Conservation (phyloP, 2,888 invertebrate genomes). For the Pelosia muscerda region DNA sequence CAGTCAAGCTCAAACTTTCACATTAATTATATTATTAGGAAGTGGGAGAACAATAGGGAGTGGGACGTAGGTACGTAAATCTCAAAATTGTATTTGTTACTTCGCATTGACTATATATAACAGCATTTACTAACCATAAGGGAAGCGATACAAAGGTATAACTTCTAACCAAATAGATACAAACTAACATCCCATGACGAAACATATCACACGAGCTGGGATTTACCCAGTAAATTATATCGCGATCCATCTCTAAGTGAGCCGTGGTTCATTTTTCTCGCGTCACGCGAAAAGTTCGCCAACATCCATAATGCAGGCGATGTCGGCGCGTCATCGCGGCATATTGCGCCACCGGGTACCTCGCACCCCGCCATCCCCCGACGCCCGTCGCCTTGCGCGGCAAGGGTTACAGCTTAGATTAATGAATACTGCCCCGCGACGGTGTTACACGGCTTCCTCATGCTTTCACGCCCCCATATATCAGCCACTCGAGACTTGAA, state of each 20-base stretch:
- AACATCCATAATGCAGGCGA: constrained; percentile 84
- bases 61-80: too few relatives aligned
- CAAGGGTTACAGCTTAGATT: constrained; percentile 77
- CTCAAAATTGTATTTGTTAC: neutral
- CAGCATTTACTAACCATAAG: neutral
- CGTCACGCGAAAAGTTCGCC: constrained; percentile 80
- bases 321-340: constrained; percentile 85
- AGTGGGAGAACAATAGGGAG: too few relatives aligned
- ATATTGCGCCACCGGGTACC: constrained; percentile 67
- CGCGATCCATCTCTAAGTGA: constrained; percentile 73
- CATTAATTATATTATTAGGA: too few relatives aligned
- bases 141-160: neutral
- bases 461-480: constrained; percentile 52
- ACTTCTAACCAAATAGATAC: constrained; percentile 11
- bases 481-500: constrained; percentile 47
- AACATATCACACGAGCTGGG: constrained; percentile 32
- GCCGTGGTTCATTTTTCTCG: constrained; percentile 85
- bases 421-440: constrained; percentile 65
- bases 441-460: constrained; percentile 48
- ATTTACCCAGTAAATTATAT: constrained; percentile 71
- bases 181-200: constrained; percentile 23
- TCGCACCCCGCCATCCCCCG: constrained; percentile 31
- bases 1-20: too few relatives aligned
- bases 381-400: constrained; percentile 36
- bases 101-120: neutral